Conservation (phyloP, 92 coral and sea anemone genomes). For the Umimayanthus kanabou region DNA sequence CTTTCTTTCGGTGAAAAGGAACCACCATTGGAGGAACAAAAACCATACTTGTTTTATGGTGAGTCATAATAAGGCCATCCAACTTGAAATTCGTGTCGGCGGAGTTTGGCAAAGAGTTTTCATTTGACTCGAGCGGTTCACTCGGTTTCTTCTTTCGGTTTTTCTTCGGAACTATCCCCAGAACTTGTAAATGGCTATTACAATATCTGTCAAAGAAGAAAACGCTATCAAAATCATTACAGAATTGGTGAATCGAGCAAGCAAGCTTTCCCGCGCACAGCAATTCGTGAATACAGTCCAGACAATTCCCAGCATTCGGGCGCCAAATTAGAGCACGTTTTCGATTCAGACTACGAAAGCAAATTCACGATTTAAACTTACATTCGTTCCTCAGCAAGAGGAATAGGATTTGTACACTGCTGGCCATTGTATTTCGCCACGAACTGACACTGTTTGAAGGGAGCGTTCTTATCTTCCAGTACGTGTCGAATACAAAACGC, state of each 20-base stretch:
- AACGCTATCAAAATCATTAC: constrained; percentile 21
- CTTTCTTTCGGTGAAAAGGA: constrained; percentile 73
- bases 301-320: neutral
- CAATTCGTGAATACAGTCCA: neutral
- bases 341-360: neutral
- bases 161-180: constrained; percentile 97
- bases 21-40: constrained; percentile 67
- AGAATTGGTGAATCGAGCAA: constrained; percentile 20
- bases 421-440: constrained; percentile 99
- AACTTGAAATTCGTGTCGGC: constrained; percentile 61
- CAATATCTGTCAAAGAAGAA: constrained; percentile 79
- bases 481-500: constrained; percentile 99
- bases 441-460: constrained; percentile 99
- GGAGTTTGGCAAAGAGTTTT: constrained; percentile 54
- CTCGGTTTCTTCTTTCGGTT: constrained; percentile 90
- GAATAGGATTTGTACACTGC: constrained; percentile 99
- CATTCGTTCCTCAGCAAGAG: constrained; percentile 97
- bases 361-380: constrained; percentile 63
- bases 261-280: constrained; percentile 25
- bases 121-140: constrained; percentile 68
- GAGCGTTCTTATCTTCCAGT: constrained; percentile 97
- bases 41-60: constrained; percentile 73
- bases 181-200: constrained; percentile 98
- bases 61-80: constrained; percentile 77
- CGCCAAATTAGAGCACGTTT: neutral